Percentiles rank a stretch among this genome's conserved stretches.
Conservation (phyloP, 2,888 invertebrate genomes). For the Acanthococcus lagerstroemiae region DNA sequence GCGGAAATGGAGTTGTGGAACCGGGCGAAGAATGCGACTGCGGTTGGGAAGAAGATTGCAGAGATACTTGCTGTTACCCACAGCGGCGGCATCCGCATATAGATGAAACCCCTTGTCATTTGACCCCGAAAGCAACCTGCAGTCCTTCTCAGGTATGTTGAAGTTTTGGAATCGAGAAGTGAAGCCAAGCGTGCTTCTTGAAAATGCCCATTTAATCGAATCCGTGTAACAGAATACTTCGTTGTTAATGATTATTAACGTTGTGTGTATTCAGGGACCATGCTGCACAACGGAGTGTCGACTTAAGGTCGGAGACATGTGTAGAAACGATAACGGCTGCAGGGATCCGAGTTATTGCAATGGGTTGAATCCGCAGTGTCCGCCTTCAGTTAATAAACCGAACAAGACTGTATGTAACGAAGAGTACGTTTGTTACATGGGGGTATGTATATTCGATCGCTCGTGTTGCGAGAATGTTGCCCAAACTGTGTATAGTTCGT, state of each 20-base stretch:
- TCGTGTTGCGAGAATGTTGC: background rate
- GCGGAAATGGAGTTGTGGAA: conserved; percentile 97
- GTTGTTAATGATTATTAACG: background rate
- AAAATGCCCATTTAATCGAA: too few species aligned
- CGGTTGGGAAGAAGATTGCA: conserved; percentile 95
- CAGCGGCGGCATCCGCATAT: conserved; percentile 68
- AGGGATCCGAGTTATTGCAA: conserved; percentile 86
- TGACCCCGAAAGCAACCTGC: conserved; percentile 68
- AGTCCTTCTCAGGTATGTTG: conserved; percentile 71
- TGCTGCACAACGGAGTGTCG: conserved; percentile 86
- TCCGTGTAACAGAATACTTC: too few species aligned
- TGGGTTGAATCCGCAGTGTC: conserved; percentile 79
- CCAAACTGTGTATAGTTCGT: background rate
- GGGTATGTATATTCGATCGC: conserved; percentile 66
- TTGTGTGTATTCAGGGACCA: conserved; percentile 59
- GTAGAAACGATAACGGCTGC: conserved; percentile 88
- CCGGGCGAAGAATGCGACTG: conserved; percentile 97
- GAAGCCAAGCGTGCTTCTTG: too few species aligned
- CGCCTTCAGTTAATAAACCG: conserved; percentile 80
- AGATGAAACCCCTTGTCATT: conserved; percentile 73
- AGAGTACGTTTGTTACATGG: conserved; percentile 94
- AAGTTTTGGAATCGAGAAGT: too few species aligned
- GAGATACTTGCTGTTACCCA: conserved; percentile 85
- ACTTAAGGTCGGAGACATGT: conserved; percentile 75
- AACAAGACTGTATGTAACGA: conserved; percentile 94